Evolutionary conservation across 2,888 invertebrate species (phyloP), one percentile per base, ranked within the genome.

Genomic region (Trachelus troglodyta): DNA sequence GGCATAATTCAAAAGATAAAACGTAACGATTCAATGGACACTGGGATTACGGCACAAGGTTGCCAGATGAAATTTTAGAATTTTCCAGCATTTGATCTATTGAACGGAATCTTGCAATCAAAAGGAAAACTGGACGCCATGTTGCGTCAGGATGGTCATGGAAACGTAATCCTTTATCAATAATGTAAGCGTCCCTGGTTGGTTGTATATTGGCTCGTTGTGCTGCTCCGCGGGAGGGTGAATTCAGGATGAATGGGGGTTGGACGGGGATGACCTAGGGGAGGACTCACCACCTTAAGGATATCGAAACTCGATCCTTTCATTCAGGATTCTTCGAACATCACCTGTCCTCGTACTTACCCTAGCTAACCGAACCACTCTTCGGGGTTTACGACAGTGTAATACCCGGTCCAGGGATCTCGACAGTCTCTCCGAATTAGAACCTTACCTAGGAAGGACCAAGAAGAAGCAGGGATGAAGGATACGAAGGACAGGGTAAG

Each of bases 121-220:
- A 23, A 23, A 56, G 9, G 56, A 23, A 56, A 23, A 56, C 9
- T 56, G 56, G 23, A 56, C 56, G 40, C 9, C 40, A 2, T 23
- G 23, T 23, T 56, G 23, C 56, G 56, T 56, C 23, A 15, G 56
- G 9, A 23, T 56, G 23, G 23, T 23, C 56, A 56, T 23, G 23
- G 56, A 56, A 23, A 56, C 23, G 12, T 71, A 71, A 71, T 71
- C 71, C 71, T 33, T 34, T 71, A 71, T 71, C 71, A 71, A 71
- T 71, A 71, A 71, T 71, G 33, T 34, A 71, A 31, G 31, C 71
- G 71, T 71, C 34, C 15, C 71, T 15, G 56, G 56, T 9, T 56
- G 56, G 23, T 23, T 56, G 56, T 56, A 56, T 56, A 56, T 56
- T 56, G 56, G 56, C 56, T 9, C 56, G 56, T 56, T 56, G 56